Percentiles rank a stretch among this genome's conserved stretches.
Conservation (phyloP, 2,113 vertebrate species). For the Microcebus ravelobensis region DNA sequence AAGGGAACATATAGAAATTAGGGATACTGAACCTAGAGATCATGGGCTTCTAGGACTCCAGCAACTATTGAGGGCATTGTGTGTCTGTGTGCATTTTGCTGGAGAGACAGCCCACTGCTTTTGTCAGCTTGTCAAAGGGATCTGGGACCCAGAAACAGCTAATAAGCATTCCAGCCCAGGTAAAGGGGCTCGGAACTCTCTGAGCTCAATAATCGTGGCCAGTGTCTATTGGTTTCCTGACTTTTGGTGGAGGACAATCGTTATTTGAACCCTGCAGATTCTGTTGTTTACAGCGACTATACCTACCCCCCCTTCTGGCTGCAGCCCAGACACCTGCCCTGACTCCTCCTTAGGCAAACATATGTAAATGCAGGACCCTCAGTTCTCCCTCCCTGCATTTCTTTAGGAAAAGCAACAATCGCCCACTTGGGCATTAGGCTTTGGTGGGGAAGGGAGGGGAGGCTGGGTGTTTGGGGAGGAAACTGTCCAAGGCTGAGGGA, state of each 20-base stretch:
- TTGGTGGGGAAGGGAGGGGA: no score
- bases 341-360: conserved; percentile 6
- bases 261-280: neutral
- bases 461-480: neutral
- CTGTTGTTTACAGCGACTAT: neutral
- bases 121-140: conserved; percentile 4
- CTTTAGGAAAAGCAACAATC: neutral
- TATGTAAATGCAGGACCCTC: neutral
- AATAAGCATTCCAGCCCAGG: neutral
- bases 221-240: neutral
- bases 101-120: neutral
- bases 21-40: neutral
- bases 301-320: neutral
- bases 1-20: neutral
- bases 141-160: neutral
- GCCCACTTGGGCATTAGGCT: neutral
- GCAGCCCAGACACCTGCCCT: neutral
- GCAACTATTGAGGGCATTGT: neutral
- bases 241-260: neutral
- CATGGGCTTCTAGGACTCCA: neutral
- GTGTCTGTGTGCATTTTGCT: neutral
- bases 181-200: neutral
- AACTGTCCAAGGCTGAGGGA: neutral
- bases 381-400: neutral
- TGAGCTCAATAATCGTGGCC: neutral